These are phyloP conservation scores for Oophaga sylvatica DNA, from an alignment of 2,797 vertebrate genomes.

Conservation along the genomic window DNA sequence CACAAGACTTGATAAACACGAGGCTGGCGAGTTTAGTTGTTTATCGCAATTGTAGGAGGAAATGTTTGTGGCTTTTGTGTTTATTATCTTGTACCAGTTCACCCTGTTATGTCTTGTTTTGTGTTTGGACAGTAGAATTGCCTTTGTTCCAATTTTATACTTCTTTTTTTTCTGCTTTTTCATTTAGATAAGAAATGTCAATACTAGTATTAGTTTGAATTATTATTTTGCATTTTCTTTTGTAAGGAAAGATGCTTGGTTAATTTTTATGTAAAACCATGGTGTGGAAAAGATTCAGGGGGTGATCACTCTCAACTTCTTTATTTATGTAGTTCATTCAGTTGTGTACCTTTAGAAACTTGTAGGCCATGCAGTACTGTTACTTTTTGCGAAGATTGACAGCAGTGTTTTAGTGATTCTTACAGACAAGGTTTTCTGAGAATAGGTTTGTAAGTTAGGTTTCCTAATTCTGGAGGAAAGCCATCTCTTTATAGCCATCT, in stretches of 20 bases:
- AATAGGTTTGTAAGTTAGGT: too few relatives aligned
- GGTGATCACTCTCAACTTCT: background rate
- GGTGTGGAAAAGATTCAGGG: too few relatives aligned
- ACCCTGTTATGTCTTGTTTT: background rate
- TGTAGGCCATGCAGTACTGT: too few relatives aligned
- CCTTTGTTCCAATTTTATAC: background rate
- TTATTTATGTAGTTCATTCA: background rate
- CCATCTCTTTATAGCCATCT: too few relatives aligned
- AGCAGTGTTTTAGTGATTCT: too few relatives aligned
- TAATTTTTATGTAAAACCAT: background rate
- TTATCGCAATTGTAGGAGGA: slow-evolving; percentile 19
- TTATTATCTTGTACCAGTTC: background rate
- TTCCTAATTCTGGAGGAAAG: too few relatives aligned
- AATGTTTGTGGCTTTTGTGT: slow-evolving; percentile 35
- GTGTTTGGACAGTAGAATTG: slow-evolving; percentile 17
- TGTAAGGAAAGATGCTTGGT: background rate
- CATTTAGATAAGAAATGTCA: background rate
- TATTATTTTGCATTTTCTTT: background rate
- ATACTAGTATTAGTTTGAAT: background rate
- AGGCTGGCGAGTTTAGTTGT: slow-evolving; percentile 6
- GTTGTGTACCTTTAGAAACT: too few relatives aligned
- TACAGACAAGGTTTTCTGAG: too few relatives aligned
- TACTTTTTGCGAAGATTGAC: too few relatives aligned
- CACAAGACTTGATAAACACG: slow-evolving; percentile 48
- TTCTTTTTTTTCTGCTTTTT: background rate